These are phyloP conservation scores for Hylaeus volcanicus DNA, from an alignment of 1,140 invertebrate genomes.

Conservation along the genomic window DNA sequence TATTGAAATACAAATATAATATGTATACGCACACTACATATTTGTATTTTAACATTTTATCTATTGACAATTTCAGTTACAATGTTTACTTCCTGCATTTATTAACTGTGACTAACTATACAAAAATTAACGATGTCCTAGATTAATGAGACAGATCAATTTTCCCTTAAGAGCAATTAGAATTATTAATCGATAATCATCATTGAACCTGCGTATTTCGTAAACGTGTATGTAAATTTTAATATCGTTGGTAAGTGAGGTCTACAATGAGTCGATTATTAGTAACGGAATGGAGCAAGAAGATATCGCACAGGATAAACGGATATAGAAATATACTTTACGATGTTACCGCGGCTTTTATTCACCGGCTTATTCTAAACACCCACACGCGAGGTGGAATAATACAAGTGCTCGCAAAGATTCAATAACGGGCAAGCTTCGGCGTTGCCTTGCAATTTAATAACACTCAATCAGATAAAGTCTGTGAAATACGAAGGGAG, in stretches of 20 bases:
- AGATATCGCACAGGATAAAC: constrained; percentile 33
- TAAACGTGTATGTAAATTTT: constrained; percentile 29
- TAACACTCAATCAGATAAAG: constrained; percentile 20
- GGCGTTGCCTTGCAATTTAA: constrained; percentile 1
- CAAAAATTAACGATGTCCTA: too few species aligned
- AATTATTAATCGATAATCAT: too few species aligned
- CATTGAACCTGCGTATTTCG: neutral
- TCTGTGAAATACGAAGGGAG: neutral
- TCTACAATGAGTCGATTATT: constrained; percentile 16
- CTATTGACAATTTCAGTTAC: too few species aligned
- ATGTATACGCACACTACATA: too few species aligned
- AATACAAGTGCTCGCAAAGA: neutral
- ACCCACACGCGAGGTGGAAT: constrained; percentile 20
- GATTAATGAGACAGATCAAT: too few species aligned
- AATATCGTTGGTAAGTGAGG: neutral
- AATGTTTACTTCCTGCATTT: too few species aligned
- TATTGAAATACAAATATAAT: too few species aligned
- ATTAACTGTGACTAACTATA: too few species aligned
- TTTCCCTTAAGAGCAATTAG: too few species aligned
- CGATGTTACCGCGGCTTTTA: constrained; percentile 33
- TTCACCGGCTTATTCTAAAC: constrained; percentile 15
- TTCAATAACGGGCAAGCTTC: constrained; percentile 16
- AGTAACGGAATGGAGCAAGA: constrained; percentile 1
- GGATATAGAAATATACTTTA: constrained; percentile 30
- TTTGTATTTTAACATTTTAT: too few species aligned